These are phyloP conservation scores for Plagiodera versicolora DNA, from an alignment of 2,888 invertebrate species.

Conservation along the genomic window DNA sequence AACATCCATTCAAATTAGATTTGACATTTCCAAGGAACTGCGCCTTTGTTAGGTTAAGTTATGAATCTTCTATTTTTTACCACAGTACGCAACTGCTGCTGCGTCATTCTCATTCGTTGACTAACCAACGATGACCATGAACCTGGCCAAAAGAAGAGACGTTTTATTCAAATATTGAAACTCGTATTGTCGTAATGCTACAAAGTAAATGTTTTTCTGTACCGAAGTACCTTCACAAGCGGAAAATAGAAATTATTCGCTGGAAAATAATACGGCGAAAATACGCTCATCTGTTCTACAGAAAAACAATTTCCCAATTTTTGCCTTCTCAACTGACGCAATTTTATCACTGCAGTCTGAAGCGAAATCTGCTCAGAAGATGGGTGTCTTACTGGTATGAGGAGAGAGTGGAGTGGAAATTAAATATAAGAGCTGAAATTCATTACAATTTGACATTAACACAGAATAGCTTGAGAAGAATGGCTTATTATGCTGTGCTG, in stretches of 20 bases:
- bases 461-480: conserved; percentile 34
- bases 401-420: conserved; percentile 41
- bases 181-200: conserved; percentile 11
- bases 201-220: conserved; percentile 28
- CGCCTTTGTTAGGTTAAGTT: no score
- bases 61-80: no score
- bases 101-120: no score
- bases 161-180: no score
- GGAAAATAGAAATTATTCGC: conserved; percentile 35
- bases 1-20: no score
- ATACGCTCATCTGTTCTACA: conserved; percentile 42
- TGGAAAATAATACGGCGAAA: conserved; percentile 40
- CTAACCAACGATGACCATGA: no score
- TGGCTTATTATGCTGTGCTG: conserved; percentile 33
- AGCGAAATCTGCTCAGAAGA: conserved; percentile 31
- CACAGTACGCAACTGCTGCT: no score
- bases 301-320: conserved; percentile 40
- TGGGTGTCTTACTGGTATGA: conserved; percentile 40
- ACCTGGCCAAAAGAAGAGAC: no score
- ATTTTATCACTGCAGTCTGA: conserved; percentile 28
- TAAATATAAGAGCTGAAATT: conserved; percentile 40
- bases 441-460: conserved; percentile 39
- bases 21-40: no score
- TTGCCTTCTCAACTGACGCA: conserved; percentile 38
- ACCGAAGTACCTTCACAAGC: conserved; percentile 35